Evolutionary conservation across 2,113 vertebrate genomes (phyloP).

Genomic region (Chauna torquata): DNA sequence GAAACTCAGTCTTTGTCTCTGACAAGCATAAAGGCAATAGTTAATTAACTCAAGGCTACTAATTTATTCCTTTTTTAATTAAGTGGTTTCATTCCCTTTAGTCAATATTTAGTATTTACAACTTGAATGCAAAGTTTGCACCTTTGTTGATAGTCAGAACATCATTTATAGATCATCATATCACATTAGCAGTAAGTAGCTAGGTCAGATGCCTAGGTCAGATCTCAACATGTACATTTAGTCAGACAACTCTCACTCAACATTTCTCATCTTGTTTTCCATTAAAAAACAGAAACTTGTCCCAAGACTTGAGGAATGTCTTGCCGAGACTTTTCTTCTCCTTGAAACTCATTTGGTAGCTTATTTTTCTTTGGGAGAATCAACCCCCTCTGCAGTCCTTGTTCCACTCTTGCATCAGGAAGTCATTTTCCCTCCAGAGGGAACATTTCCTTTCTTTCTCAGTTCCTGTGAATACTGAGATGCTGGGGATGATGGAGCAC

Average conservation of each 20-base stretch:
- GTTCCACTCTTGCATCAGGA: background rate
- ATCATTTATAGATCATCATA: too few species aligned
- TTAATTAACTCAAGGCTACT: too few species aligned
- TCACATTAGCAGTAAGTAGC: too few species aligned
- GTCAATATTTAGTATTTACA: too few species aligned
- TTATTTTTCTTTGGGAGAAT: background rate
- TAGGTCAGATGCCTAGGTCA: background rate
- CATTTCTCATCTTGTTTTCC: background rate
- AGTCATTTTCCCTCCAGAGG: background rate
- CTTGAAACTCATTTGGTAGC: background rate
- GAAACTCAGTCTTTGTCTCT: background rate
- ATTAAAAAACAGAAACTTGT: background rate
- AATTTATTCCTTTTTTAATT: too few species aligned
- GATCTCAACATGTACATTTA: background rate
- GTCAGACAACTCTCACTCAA: background rate
- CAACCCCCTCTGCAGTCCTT: background rate
- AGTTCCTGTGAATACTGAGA: background rate
- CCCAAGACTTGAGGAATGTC: background rate
- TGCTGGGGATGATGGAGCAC: background rate
- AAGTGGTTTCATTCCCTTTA: too few species aligned
- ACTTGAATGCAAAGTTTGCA: too few species aligned
- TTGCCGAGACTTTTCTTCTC: background rate
- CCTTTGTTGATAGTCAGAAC: too few species aligned
- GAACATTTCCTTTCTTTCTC: background rate
- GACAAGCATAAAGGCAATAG: background rate